Percentiles rank a stretch among this genome's conserved stretches.
phyloP scores from a whole-genome alignment of 2,888 invertebrate species.

The Drosophila meridionalis region DNA sequence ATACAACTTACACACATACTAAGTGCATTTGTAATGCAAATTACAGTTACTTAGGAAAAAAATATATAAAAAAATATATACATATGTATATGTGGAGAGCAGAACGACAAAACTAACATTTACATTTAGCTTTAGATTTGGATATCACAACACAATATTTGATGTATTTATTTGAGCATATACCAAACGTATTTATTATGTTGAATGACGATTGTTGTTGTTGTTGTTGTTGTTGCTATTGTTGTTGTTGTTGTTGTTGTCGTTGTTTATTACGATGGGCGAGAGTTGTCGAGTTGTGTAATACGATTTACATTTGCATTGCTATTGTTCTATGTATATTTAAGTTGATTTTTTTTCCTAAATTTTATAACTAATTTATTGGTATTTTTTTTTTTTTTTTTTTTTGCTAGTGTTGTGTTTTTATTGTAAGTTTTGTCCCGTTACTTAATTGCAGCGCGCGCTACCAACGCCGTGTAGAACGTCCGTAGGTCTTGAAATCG shows the following conservation, averaged over 20 bases:
- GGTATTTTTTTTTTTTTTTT: conserved; percentile 6
- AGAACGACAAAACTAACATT: conserved; percentile 3
- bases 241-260: conserved; percentile 42
- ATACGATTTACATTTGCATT: conserved; percentile 43
- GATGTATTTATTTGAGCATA: conserved; percentile 26
- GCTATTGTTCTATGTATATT: conserved; percentile 30
- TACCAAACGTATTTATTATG: conserved; percentile 55
- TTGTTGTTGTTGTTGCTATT: conserved; percentile 37
- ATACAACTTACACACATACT: background rate
- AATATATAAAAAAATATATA: background rate
- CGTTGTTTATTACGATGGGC: conserved; percentile 57
- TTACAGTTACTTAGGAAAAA: conserved; percentile 23
- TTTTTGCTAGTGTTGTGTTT: conserved; percentile 21
- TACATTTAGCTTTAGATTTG: conserved; percentile 12
- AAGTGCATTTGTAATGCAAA: conserved; percentile 29
- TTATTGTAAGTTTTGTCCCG: conserved; percentile 38
- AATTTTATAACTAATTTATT: conserved; percentile 13
- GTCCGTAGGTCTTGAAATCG: conserved; percentile 79
- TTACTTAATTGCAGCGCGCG: conserved; percentile 75
- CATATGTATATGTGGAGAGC: background rate
- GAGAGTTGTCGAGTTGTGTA: conserved; percentile 66
- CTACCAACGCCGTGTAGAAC: conserved; percentile 65
- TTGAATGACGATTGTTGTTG: conserved; percentile 45
- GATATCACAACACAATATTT: conserved; percentile 15
- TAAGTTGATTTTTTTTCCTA: conserved; percentile 30